Conservation (phyloP, 2,797 vertebrate species). For the Parauchenoglanis ngamensis region DNA sequence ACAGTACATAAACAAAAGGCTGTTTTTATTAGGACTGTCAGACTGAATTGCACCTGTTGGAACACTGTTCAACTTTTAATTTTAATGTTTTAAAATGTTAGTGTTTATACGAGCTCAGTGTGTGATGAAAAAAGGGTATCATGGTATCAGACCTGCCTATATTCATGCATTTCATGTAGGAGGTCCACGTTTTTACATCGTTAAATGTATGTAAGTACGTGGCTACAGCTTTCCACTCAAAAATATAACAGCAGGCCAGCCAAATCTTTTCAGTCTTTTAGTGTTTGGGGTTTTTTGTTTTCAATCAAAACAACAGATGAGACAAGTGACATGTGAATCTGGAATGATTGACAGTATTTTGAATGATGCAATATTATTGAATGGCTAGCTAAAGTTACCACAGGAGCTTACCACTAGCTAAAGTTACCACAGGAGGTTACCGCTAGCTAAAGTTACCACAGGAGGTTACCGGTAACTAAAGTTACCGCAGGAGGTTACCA, state of each 20-base stretch:
- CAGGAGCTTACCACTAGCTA: neutral
- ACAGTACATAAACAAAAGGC: neutral
- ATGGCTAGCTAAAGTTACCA: neutral
- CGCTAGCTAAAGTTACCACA: too few species aligned
- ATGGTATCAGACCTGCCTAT: neutral
- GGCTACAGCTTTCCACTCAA: neutral
- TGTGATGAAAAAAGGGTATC: too few species aligned
- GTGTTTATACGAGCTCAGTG: too few species aligned
- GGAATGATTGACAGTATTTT: neutral
- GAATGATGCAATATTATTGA: too few species aligned
- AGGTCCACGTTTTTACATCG: neutral
- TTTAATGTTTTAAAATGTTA: too few species aligned
- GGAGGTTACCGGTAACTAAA: too few species aligned
- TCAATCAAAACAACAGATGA: neutral
- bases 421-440: neutral
- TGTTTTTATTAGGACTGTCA: neutral
- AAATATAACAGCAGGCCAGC: neutral
- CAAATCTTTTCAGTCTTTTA: neutral
- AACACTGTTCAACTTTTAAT: neutral
- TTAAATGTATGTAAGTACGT: neutral
- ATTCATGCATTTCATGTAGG: neutral
- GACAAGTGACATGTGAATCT: neutral
- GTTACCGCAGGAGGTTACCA: too few species aligned
- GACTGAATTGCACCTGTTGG: neutral
- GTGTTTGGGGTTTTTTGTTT: neutral